Percentiles rank a stretch among this genome's conserved stretches.
These are phyloP conservation scores for Cosmopolites sordidus DNA, from an alignment of 2,888 invertebrate species.

Conservation along the genomic window DNA sequence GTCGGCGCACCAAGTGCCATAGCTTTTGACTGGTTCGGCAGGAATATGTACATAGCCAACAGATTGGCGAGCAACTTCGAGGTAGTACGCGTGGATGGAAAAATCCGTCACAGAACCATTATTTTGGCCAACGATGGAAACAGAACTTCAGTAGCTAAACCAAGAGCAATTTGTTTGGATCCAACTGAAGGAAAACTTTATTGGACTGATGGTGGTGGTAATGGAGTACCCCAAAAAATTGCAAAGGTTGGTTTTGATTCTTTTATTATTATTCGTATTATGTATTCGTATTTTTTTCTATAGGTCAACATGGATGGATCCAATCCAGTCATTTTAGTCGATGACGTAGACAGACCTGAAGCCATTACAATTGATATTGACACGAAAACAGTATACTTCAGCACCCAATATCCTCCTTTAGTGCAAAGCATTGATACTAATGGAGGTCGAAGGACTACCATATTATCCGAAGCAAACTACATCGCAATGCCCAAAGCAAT, in stretches of 20 bases:
- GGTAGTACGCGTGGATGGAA: constrained; percentile 79
- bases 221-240: constrained; percentile 26
- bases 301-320: constrained; percentile 89
- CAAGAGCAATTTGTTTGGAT: constrained; percentile 83
- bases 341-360: constrained; percentile 69
- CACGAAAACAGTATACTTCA: constrained; percentile 82
- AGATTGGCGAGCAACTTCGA: constrained; percentile 86
- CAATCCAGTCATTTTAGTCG: constrained; percentile 67
- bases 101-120: constrained; percentile 76
- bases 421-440: constrained; percentile 65
- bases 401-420: constrained; percentile 69
- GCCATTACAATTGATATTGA: constrained; percentile 82
- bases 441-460: constrained; percentile 63
- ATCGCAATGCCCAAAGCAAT: constrained; percentile 77
- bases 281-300: neutral
- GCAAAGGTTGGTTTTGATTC: constrained; percentile 43
- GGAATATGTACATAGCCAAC: constrained; percentile 92
- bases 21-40: constrained; percentile 95
- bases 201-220: constrained; percentile 91
- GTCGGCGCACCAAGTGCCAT: constrained; percentile 87
- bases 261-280: neutral
- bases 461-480: constrained; percentile 65
- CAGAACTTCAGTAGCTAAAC: constrained; percentile 78
- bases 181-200: constrained; percentile 91
- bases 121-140: constrained; percentile 88